Conservation (phyloP, 1,140 invertebrate genomes). For the Tetraneura akinire region DNA sequence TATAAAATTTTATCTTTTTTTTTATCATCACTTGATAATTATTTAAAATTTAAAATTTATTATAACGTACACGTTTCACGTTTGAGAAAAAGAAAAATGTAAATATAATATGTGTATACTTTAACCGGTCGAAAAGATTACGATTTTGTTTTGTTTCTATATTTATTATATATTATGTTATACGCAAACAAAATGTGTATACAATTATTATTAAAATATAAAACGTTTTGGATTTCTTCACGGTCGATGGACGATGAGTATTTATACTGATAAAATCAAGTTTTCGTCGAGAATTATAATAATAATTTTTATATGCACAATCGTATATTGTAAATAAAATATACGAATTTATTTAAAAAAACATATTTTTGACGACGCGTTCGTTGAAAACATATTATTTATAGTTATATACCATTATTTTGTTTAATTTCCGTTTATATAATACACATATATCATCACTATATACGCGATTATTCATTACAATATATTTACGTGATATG, state of each 20-base stretch:
- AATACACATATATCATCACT: background rate
- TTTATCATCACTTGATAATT: too few relatives aligned
- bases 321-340: background rate
- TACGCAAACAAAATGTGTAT: background rate
- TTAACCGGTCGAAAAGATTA: background rate
- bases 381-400: background rate
- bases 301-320: background rate
- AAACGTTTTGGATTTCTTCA: background rate
- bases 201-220: background rate
- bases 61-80: too few relatives aligned
- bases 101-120: background rate
- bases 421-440: background rate
- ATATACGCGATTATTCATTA: background rate
- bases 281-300: background rate
- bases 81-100: background rate
- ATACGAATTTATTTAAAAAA: slow-evolving; percentile 2
- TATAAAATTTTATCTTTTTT: too few relatives aligned
- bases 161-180: too few relatives aligned
- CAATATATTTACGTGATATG: background rate
- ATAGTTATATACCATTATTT: too few relatives aligned
- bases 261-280: slow-evolving; percentile 15
- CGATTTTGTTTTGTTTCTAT: background rate
- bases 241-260: background rate
- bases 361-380: background rate
- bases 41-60: too few relatives aligned